Base-by-base conservation (phyloP, 2,113 vertebrate species). In the Ranitomeya variabilis region DNA sequence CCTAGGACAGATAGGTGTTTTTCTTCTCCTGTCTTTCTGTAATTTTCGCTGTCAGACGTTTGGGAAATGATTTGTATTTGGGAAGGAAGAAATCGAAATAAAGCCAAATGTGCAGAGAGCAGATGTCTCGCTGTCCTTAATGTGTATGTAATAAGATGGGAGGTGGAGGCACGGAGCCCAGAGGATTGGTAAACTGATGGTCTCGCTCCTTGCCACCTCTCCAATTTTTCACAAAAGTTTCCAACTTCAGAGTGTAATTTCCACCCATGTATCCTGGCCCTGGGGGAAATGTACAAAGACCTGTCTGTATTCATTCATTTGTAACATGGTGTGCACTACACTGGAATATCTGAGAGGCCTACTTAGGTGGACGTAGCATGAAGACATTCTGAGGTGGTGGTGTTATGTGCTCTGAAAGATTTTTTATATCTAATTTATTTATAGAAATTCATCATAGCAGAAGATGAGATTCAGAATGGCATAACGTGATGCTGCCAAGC, bases 51-150 rank as follows among this genome's bases (percentile, higher is more conserved):
- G 80, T 67, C 87, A 83, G 57, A 51, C 60, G 19, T 82, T 76
- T 83, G 71, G 37, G 80, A 89, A 73, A 89, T 84, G 80, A 78
- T 84, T 77, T 83, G 71, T 89, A 31, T 83, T 66, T 83, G 80
- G 57, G 59, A 62, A 89, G 15, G 67, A 66, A 83, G 71, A 84
- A 76, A 89, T 60, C 71, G 31, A 60, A 55, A 87, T 64, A 87
- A 80, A 80, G 14, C 76, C 86, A 69, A 87, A 80, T 69, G 77
- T 78, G 45, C 26, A 54, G 76, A 87, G 76, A 78, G 26, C 77
- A 87, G 86, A 87, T 87, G 86, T 71, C 77, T 87, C 62, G 13
- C 45, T 77, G 26, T 31, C 80, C 87, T 64, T 84, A 89, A 78
- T 84, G 73, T 84, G 59, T 26, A 51, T 84, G 37, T 84, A 83